Conservation (phyloP, 2,797 vertebrate species). For the Amblyopsis hoosieri region DNA sequence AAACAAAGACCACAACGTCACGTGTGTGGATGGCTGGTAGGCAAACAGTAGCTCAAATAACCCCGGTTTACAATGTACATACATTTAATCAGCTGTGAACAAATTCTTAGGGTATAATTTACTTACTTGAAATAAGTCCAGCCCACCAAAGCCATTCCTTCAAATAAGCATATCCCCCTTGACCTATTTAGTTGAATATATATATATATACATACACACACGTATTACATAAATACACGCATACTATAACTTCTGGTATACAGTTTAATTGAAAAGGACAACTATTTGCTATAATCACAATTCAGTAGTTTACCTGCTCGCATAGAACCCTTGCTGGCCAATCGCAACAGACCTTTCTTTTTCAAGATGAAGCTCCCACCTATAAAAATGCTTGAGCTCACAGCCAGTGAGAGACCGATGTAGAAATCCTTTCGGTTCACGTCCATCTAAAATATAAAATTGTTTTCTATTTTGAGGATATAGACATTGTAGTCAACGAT, state of each 20-base stretch:
- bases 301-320: constrained; percentile 79
- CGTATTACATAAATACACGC: no score
- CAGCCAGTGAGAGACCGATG: constrained; percentile 79
- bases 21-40: neutral
- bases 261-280: no score
- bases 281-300: neutral
- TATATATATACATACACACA: neutral
- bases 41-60: neutral
- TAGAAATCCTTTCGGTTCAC: constrained; percentile 72
- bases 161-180: constrained; percentile 85
- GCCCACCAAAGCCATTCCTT: constrained; percentile 90
- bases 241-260: no score
- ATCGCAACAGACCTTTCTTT: constrained; percentile 85
- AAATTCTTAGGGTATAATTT: neutral
- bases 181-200: constrained; percentile 66
- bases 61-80: no score
- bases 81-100: neutral
- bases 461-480: neutral
- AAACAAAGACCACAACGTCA: neutral
- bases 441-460: constrained; percentile 66
- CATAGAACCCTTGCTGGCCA: constrained; percentile 77
- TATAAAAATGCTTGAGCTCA: constrained; percentile 84
- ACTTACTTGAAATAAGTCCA: constrained; percentile 88
- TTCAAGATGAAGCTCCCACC: constrained; percentile 86
- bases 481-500: no score